A percentile compares a stretch with the other conserved stretches of the same genome.
phyloP scores from a whole-genome alignment of 2,797 vertebrate genomes.

The Tiaroga cobitis region DNA sequence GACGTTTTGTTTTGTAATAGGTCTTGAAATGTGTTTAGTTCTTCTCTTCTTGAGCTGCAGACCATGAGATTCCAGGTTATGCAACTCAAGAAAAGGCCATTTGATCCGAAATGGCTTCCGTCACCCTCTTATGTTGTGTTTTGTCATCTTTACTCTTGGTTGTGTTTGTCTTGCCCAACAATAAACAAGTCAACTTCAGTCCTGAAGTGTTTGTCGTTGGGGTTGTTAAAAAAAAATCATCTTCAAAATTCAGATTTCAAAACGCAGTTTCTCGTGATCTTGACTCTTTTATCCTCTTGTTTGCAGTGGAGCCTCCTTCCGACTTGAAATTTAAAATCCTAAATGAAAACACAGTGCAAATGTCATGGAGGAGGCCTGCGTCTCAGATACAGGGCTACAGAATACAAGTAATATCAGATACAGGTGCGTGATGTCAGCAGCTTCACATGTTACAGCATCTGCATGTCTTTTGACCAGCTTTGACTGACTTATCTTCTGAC shows the following conservation, averaged over 20 bases:
- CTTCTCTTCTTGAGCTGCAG: conserved; percentile 93
- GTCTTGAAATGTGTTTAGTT: conserved; percentile 82
- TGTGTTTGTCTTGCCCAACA: conserved; percentile 88
- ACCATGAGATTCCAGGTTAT: conserved; percentile 80
- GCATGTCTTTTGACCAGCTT: neutral
- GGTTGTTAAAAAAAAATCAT: conserved; percentile 73
- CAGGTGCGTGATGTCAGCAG: conserved; percentile 79
- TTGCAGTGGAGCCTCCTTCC: conserved; percentile 97
- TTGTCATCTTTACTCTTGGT: conserved; percentile 81
- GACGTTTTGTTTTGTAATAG: conserved; percentile 83
- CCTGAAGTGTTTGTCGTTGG: conserved; percentile 93
- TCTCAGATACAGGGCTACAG: conserved; percentile 89
- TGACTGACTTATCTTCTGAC: neutral
- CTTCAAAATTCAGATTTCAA: conserved; percentile 70
- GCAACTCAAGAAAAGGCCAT: conserved; percentile 97
- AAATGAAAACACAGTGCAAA: conserved; percentile 98
- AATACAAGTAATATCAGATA: conserved; percentile 90
- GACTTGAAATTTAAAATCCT: conserved; percentile 99
- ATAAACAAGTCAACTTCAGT: conserved; percentile 81
- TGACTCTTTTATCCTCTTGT: conserved; percentile 64
- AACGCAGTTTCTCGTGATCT: conserved; percentile 47
- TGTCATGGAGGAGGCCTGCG: conserved; percentile 91
- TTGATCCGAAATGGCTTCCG: conserved; percentile 91
- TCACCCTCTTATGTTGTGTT: conserved; percentile 79
- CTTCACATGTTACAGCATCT: neutral